Percentiles rank a stretch among this genome's conserved stretches.
Conservation (phyloP, 2,797 vertebrate species). For the Sternarchorhynchus goeldii region DNA sequence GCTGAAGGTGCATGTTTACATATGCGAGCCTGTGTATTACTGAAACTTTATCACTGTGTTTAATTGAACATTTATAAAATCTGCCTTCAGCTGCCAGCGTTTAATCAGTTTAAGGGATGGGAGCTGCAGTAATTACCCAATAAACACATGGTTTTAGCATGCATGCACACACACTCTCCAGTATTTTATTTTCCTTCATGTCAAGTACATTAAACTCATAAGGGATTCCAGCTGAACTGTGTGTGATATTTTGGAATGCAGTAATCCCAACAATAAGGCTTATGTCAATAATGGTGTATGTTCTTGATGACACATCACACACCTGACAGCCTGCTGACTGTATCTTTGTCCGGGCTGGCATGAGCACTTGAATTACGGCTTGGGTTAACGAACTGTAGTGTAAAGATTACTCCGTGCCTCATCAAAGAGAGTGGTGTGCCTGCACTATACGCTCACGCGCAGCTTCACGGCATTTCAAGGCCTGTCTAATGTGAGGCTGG, state of each 20-base stretch:
- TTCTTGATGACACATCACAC: background rate
- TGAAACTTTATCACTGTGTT: background rate
- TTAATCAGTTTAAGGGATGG: background rate
- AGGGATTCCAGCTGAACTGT: too few species aligned
- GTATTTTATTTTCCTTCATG: too few species aligned
- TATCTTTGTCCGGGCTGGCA: background rate
- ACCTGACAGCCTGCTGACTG: background rate
- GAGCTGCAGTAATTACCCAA: background rate
- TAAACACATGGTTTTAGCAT: background rate
- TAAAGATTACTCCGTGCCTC: background rate
- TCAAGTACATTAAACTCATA: too few species aligned
- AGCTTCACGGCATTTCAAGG: background rate
- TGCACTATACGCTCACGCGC: background rate
- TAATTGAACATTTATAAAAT: background rate
- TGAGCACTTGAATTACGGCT: background rate
- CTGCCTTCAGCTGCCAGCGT: too few species aligned
- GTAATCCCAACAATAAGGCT: too few species aligned
- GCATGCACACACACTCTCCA: background rate
- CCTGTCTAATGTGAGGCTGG: background rate
- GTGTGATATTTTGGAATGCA: too few species aligned
- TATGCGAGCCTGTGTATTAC: conserved; percentile 5
- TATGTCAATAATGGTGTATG: too few species aligned
- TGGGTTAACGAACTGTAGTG: background rate
- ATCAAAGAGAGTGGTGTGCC: background rate
- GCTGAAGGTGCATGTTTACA: background rate